Conservation (phyloP, 2,113 vertebrate species). For the Limnothrissa miodon region DNA sequence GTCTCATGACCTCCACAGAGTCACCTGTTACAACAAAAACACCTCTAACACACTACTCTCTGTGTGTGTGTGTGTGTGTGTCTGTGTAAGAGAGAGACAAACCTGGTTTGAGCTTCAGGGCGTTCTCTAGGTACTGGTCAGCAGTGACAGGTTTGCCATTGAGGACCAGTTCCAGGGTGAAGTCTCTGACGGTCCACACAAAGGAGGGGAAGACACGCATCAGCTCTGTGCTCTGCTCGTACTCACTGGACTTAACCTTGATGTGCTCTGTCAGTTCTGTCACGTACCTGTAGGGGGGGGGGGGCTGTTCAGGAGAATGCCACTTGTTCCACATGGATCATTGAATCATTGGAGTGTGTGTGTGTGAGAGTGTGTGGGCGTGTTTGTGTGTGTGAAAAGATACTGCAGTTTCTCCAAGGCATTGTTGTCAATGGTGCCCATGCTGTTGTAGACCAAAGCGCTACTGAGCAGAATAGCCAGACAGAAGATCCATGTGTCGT, state of each 20-base stretch:
- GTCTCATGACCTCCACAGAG: background rate
- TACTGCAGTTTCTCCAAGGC: conserved; percentile 17
- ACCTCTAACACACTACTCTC: no score
- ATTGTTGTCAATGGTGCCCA: background rate
- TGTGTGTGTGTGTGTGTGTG: background rate
- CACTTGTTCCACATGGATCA: background rate
- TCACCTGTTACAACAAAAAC: background rate
- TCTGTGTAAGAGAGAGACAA: background rate
- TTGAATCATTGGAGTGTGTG: no score
- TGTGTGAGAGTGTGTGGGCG: background rate
- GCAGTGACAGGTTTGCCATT: conserved; percentile 19
- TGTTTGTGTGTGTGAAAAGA: background rate
- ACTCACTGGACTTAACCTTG: conserved; percentile 47
- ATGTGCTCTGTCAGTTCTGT: conserved; percentile 61
- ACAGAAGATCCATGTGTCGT: no score
- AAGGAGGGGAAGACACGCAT: conserved; percentile 64
- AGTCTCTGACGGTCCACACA: conserved; percentile 65
- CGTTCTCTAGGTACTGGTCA: conserved; percentile 44
- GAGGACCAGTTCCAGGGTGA: conserved; percentile 44
- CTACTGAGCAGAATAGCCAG: no score
- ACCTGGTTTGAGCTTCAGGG: conserved; percentile 35
- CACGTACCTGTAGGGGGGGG: conserved; percentile 48
- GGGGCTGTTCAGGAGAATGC: conserved; percentile 14
- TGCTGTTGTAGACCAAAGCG: no score
- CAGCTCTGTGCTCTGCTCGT: conserved; percentile 44